Evolutionary conservation across 2,888 invertebrate species (phyloP), one percentile per base, ranked within the genome.

Genomic region (Shargacucullia verbasci): DNA sequence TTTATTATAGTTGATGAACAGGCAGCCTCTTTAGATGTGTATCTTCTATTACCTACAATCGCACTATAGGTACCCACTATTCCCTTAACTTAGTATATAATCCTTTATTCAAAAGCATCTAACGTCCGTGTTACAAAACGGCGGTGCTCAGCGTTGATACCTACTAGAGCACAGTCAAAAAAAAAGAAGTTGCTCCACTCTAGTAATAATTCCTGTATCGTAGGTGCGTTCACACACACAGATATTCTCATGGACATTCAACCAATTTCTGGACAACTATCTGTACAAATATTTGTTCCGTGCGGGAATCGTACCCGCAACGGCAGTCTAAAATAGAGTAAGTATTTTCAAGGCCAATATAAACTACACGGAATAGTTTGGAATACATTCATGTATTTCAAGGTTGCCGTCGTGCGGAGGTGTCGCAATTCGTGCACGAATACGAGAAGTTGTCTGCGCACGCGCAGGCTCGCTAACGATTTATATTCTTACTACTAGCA

Each of bases 401-500:
- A 74, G 74, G 76, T 56, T 46, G 41, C n/a, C 14, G 33, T 34
- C 29, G 34, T 27, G 37, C 54, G 27, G 41, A 48, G 52, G 57
- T 72, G 73, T 59, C 67, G 67, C 56, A 74, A 70, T 54, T 64
- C 40, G 48, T 56, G 56, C 52, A 46, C 55, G 44, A 46, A 49
- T 27, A 38, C 38, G 59, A 59, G 46, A 52, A 45, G 34, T 43
- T 41, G 62, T 38, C 53, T 33, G 43, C 54, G 70, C 31, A 14
- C 45, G 47, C 54, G 50, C 50, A 64, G 44, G 10, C 20, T 41
- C 9, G 27, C 34, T 39, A 63, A 54, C 33, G 33, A 63, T 46
- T 63, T 59, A 34, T 44, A 29, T 64, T 59, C 39, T 11, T 10
- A 44, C 27, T 43, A 20, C 33, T 37, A 39, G n/a, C 20, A 20